phyloP scores from a whole-genome alignment of 2,113 vertebrate species.

The Tor tambroides region DNA sequence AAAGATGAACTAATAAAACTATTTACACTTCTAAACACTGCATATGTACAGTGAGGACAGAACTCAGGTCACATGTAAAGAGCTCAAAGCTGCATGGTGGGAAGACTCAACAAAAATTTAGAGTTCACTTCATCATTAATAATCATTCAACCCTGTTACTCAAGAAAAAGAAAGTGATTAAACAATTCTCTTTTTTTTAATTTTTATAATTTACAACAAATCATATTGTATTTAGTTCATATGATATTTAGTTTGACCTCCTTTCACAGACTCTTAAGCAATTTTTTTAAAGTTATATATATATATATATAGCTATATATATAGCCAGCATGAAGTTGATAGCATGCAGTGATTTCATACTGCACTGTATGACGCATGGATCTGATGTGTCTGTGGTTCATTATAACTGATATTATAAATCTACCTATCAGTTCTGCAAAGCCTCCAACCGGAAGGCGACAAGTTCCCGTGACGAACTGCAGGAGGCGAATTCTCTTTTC shows the following conservation, averaged over 20 bases:
- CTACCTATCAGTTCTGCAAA: conserved; percentile 93
- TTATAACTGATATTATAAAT: background rate
- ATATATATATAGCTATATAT: no score
- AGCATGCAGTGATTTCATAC: background rate
- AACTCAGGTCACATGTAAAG: background rate
- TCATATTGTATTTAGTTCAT: background rate
- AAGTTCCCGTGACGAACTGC: conserved; percentile 97
- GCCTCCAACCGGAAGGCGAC: conserved; percentile 92
- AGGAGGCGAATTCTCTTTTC: conserved; percentile 95
- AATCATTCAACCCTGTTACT: no score
- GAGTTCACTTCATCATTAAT: no score
- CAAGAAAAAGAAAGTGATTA: background rate
- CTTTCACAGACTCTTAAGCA: background rate
- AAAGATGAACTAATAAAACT: background rate
- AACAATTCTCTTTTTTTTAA: background rate
- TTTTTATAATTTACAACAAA: background rate
- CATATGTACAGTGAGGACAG: background rate
- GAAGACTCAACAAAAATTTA: background rate
- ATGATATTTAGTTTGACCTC: background rate
- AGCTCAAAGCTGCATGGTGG: background rate
- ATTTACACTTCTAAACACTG: background rate
- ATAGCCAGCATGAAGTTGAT: background rate
- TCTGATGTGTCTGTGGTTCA: background rate
- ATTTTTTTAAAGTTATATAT: no score
- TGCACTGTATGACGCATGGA: no score